Conservation (phyloP, 1,140 invertebrate species). For the Aphelenchoides besseyi region DNA sequence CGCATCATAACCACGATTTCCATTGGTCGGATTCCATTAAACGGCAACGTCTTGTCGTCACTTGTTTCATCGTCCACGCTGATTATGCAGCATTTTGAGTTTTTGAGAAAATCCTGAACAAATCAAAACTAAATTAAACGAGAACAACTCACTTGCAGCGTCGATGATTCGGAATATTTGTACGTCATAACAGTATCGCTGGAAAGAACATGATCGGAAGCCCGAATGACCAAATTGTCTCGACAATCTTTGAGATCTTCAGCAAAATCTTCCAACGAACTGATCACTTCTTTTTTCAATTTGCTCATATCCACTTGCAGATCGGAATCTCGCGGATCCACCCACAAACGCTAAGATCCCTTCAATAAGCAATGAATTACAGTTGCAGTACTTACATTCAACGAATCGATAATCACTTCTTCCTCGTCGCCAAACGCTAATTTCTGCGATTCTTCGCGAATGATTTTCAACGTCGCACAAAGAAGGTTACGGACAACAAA, state of each 20-base stretch:
- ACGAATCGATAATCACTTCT: constrained; percentile 23
- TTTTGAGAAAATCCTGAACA: constrained; percentile 30
- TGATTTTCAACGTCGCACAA: constrained; percentile 27
- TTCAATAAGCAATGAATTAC: neutral
- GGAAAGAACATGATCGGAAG: constrained; percentile 28
- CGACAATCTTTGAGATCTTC: constrained; percentile 24
- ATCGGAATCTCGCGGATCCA: constrained; percentile 2
- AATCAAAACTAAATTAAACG: constrained; percentile 13
- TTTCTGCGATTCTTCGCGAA: constrained; percentile 35
- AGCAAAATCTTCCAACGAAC: constrained; percentile 29
- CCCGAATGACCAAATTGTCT: constrained; percentile 24
- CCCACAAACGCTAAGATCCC: constrained; percentile 36
- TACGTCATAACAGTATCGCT: constrained; percentile 28
- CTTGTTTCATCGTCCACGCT: constrained; percentile 27
- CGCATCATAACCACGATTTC: constrained; percentile 31
- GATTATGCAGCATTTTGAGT: constrained; percentile 25
- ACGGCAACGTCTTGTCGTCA: constrained; percentile 12
- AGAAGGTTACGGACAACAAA: constrained; percentile 33
- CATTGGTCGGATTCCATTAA: constrained; percentile 29
- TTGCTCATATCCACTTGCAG: constrained; percentile 23
- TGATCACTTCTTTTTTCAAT: constrained; percentile 23
- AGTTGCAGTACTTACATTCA: constrained; percentile 19
- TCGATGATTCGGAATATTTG: constrained; percentile 29
- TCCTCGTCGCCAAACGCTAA: constrained; percentile 29
- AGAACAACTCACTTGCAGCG: constrained; percentile 23